Evolutionary conservation across 2,113 vertebrate species (phyloP), one percentile per base, ranked within the genome.

Genomic region (Maylandia zebra): DNA sequence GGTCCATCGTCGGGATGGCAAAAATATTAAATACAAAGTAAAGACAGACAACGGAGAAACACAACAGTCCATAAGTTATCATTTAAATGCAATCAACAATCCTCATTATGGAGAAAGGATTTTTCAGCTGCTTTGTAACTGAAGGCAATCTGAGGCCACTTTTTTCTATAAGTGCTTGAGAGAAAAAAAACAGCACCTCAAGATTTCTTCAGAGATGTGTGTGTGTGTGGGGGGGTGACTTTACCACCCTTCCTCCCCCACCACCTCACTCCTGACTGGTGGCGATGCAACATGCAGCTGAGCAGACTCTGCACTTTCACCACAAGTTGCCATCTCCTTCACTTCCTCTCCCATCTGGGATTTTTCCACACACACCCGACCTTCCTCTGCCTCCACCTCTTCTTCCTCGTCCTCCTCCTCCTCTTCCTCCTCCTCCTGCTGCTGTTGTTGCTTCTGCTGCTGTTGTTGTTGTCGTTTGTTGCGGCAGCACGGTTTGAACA

Each of bases 401-500:
- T 93, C 95, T 14, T 93, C 92, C 2, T 94, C 91, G 0, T 95
- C 94, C 0, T 94, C 94, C 0, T 93, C 91, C 3, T 94, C 94
- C 4, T 90, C 93, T 3, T 93, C 93, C 0, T 93, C 86, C 0
- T 94, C 90, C 4, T 95, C 89, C 14, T 91, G 83, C 5, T 89
- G 86, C 3, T 87, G 76, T 17, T 91, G 89, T 19, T 94, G 91
- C 34, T 97, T 96, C 1, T 95, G 91, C 8, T 95, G 91, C 0
- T 96, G 93, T 7, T 93, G 89, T 95, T 94, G 96, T n/a, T 89
- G 95, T 22, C 93, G 96, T 61, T 99, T 98, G 61, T 97, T 99
- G 94, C 97, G 98, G 95, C 98, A 99, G 96, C 98, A 99, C 2
- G 99, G 98, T 93, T 99, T 99, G 97, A 98, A 99, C 78, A 99